Conservation (phyloP, 2,113 vertebrate species). For the Cyanoderma ruficeps region DNA sequence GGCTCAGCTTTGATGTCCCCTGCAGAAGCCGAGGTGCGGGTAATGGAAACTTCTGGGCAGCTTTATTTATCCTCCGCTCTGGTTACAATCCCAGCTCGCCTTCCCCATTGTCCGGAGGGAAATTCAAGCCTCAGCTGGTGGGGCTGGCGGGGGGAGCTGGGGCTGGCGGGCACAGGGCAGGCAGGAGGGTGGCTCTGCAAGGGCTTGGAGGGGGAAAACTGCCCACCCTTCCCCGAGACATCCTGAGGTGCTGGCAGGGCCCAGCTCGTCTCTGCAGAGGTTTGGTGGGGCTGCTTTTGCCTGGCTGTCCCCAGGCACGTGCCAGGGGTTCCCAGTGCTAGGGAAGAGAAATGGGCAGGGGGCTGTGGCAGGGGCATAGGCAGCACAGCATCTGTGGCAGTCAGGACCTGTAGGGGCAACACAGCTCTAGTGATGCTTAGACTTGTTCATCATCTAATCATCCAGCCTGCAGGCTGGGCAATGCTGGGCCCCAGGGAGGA, state of each 20-base stretch:
- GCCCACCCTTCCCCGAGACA: background rate
- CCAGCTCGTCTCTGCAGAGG: accelerated
- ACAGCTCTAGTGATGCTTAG: background rate
- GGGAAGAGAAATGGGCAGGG: background rate
- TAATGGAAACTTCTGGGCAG: constrained; percentile 53
- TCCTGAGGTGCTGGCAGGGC: too few relatives aligned
- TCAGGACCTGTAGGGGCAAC: background rate
- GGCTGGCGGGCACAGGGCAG: background rate
- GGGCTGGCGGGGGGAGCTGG: background rate
- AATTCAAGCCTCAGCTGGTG: constrained; percentile 25
- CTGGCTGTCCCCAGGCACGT: too few relatives aligned
- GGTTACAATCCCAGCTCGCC: constrained; percentile 30
- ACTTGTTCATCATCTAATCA: background rate
- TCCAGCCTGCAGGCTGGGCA: background rate
- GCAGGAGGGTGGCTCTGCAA: background rate
- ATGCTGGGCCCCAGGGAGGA: background rate
- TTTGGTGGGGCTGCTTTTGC: background rate
- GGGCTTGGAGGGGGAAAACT: background rate
- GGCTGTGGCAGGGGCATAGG: too few relatives aligned
- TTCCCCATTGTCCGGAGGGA: constrained; percentile 50
- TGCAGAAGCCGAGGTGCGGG: background rate
- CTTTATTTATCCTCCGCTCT: constrained; percentile 49
- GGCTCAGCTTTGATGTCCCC: background rate
- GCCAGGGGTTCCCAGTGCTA: background rate
- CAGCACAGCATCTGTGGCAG: background rate